Base-by-base conservation (phyloP, 2,888 invertebrate species). In the Pemphredon lugubris region DNA sequence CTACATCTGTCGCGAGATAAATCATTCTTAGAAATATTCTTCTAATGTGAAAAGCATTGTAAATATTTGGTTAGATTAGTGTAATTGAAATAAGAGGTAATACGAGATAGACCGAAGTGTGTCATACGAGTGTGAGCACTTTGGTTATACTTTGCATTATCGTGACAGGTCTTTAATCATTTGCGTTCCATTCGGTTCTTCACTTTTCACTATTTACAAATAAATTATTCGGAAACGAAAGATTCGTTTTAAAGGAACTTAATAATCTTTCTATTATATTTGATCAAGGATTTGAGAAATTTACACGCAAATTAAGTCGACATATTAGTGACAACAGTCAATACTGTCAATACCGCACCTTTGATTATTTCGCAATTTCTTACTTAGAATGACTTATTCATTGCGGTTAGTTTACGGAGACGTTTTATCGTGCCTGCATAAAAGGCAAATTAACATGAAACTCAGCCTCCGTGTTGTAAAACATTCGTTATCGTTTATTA, bases 31-130 rank as follows among this genome's bases (percentile, higher is more conserved):
- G n/a, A 45, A 45, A 20, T 45, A 21, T 21, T 23, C 1, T 20
- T 45, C n/a, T 23, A 42, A 45, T 45, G 11, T 45, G 21, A 23
- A 45, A 45, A 44, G 21, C 44, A 11, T 21, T 44, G 44, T 11
- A 4, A 21, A 20, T 11, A 44, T 21, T 14, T 14, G 39, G 2
- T 39, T 13, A 14, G 14, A 39, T 16, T 39, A 3, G 6, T 16
- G 14, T 39, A 40, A 16, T 40, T 1, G 16, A 16, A 40, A 6
- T 16, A 16, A 0, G 23, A 21, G 5, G 13, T 4, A n/a, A 2
- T 6, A 42, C 1, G 3, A 1, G 20, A 6, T 18, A 42, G 3
- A 18, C 21, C n/a, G 5, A 45, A 45, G 45, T 23, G 23, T 42
- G 42, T 42, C 16, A 20, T 16, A 2, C 5, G 4, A 4, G 42